Evolutionary conservation across 1,140 invertebrate genomes (phyloP).

Genomic region (Linepithema humile): DNA sequence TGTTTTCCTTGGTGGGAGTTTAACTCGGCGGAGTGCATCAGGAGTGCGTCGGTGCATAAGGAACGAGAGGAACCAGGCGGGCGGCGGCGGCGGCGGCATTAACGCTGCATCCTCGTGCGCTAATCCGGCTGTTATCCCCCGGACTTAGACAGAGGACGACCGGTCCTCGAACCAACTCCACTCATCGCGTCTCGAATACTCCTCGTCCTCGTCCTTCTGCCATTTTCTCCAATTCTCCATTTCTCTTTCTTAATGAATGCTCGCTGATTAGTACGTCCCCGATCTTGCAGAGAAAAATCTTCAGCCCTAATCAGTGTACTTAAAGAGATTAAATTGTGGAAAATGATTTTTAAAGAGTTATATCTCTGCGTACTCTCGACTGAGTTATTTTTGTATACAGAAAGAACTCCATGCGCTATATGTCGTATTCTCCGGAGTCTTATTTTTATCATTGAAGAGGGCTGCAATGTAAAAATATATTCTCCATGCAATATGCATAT

Average conservation of each 20-base stretch:
- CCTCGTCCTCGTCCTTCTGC: not conserved
- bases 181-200: constrained; percentile 19
- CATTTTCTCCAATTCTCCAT: constrained; percentile 13
- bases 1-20: constrained; percentile 68
- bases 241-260: constrained; percentile 30
- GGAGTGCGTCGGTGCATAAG: constrained; percentile 54
- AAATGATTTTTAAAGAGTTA: not conserved
- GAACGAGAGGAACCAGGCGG: constrained; percentile 25
- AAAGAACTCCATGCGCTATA: not conserved
- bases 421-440: not conserved
- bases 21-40: constrained; percentile 53
- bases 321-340: not conserved
- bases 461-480: too few species aligned
- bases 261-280: constrained; percentile 16
- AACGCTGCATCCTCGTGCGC: constrained; percentile 61
- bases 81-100: constrained; percentile 36
- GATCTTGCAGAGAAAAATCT: constrained; percentile 19
- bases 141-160: constrained; percentile 62
- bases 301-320: not conserved
- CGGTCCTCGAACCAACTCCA: constrained; percentile 55
- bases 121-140: constrained; percentile 70
- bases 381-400: not conserved
- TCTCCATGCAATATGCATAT: too few species aligned
- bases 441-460: not conserved
- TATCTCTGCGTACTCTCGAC: not conserved